These are phyloP conservation scores for Anolis carolinensis DNA, from an alignment of 2,113 vertebrate genomes.

Conservation along the genomic window DNA sequence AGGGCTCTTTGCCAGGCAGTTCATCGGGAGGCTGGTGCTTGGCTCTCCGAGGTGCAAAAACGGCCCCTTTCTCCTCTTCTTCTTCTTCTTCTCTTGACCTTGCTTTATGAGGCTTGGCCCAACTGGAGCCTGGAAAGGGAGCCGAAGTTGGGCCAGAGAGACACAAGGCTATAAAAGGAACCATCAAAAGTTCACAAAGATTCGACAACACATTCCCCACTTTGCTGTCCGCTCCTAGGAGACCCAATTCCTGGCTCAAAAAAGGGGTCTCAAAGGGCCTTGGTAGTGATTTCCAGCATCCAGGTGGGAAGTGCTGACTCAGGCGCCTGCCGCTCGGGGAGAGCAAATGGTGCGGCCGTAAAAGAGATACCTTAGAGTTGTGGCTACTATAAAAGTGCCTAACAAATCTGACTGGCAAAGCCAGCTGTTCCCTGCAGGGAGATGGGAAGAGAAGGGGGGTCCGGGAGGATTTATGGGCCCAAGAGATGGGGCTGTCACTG, in stretches of 20 bases:
- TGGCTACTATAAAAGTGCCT: conserved; percentile 26
- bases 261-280: not conserved
- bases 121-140: too few relatives aligned
- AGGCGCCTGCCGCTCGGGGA: fast-evolving
- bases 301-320: not conserved
- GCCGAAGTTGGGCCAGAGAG: too few relatives aligned
- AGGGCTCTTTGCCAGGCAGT: too few relatives aligned
- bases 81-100: too few relatives aligned
- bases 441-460: too few relatives aligned
- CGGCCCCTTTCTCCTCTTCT: too few relatives aligned
- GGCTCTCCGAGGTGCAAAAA: too few relatives aligned
- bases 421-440: conserved; percentile 7
- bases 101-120: too few relatives aligned
- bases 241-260: fast-evolving
- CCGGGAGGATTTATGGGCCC: conserved; percentile 23
- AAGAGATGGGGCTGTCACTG: fast-evolving
- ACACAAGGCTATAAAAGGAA: too few relatives aligned
- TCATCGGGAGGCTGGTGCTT: too few relatives aligned
- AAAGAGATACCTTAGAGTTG: not conserved
- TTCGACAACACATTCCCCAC: too few relatives aligned
- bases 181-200: too few relatives aligned
- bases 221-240: not conserved
- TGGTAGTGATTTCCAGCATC: not conserved
- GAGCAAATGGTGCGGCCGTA: not conserved
- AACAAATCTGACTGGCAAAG: conserved; percentile 32